Percentiles rank a stretch among this genome's conserved stretches.
Conservation (phyloP, 2,888 invertebrate species). For the Metellina segmentata region DNA sequence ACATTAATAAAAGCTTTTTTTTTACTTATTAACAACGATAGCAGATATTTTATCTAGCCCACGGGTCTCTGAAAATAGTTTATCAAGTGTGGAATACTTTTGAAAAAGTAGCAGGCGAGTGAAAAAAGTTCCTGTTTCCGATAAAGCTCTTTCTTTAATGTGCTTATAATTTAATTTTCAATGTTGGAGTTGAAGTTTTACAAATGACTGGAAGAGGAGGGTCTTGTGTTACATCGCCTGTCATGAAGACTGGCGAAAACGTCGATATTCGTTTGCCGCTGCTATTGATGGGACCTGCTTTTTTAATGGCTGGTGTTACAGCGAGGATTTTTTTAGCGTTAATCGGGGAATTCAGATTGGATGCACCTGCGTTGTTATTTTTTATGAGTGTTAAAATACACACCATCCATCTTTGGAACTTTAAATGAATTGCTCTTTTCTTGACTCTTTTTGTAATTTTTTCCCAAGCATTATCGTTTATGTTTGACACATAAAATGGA, state of each 20-base stretch:
- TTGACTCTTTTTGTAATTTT: not conserved
- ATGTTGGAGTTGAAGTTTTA: constrained; percentile 22
- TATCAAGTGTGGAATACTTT: not conserved
- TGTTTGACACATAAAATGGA: too few species aligned
- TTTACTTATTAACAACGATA: constrained; percentile 12
- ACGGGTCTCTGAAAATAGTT: constrained; percentile 6
- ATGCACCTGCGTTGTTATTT: not conserved
- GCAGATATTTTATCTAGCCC: constrained; percentile 39
- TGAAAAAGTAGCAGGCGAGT: not conserved
- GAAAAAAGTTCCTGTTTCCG: not conserved
- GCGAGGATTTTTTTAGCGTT: not conserved
- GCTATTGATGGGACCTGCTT: not conserved
- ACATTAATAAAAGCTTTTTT: constrained; percentile 35
- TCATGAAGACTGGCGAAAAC: not conserved
- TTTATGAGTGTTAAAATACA: not conserved
- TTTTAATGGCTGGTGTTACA: not conserved
- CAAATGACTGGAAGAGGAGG: constrained; percentile 23
- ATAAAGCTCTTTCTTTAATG: constrained; percentile 61
- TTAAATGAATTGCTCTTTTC: not conserved
- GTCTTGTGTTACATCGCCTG: constrained; percentile 1
- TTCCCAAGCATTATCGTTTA: not conserved
- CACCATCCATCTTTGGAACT: not conserved
- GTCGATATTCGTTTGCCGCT: not conserved
- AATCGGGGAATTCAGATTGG: not conserved
- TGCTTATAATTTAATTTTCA: constrained; percentile 65